phyloP scores from a whole-genome alignment of 2,797 vertebrate genomes.

The Eospalax fontanierii region DNA sequence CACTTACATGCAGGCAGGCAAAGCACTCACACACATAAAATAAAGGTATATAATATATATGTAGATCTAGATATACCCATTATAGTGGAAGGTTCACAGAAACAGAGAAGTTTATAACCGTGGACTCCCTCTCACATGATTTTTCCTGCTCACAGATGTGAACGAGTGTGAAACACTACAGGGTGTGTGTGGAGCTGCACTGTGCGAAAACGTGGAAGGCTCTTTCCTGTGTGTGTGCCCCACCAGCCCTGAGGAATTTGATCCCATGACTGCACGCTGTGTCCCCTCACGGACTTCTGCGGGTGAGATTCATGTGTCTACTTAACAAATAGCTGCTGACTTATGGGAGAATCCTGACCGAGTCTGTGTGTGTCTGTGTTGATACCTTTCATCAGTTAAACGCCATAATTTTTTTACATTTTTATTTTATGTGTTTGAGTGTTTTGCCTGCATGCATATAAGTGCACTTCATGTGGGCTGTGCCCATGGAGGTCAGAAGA shows the following conservation, averaged over 20 bases:
- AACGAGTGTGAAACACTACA: constrained; percentile 93
- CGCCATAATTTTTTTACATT: not conserved
- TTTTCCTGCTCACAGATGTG: constrained; percentile 87
- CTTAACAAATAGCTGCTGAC: constrained; percentile 9
- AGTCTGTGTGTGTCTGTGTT: not conserved
- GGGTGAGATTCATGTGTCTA: constrained; percentile 84
- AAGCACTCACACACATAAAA: not conserved
- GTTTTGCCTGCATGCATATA: no score
- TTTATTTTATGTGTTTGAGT: not conserved
- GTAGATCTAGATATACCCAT: not conserved
- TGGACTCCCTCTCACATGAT: not conserved
- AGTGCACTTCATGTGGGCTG: no score
- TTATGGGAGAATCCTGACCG: not conserved
- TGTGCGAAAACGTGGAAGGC: constrained; percentile 94
- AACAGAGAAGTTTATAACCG: not conserved
- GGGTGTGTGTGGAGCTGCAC: constrained; percentile 92
- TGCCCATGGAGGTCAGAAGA: no score
- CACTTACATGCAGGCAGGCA: not conserved
- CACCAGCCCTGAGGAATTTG: constrained; percentile 90
- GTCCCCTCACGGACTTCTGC: constrained; percentile 63
- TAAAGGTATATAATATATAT: no score
- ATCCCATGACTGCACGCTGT: constrained; percentile 89
- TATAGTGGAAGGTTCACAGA: not conserved
- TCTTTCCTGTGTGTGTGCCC: constrained; percentile 95
- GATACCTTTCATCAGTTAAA: constrained; percentile 23